Evolutionary conservation across 2,888 invertebrate species (phyloP), one percentile per base, ranked within the genome.

Genomic region (Melanargia galathea): DNA sequence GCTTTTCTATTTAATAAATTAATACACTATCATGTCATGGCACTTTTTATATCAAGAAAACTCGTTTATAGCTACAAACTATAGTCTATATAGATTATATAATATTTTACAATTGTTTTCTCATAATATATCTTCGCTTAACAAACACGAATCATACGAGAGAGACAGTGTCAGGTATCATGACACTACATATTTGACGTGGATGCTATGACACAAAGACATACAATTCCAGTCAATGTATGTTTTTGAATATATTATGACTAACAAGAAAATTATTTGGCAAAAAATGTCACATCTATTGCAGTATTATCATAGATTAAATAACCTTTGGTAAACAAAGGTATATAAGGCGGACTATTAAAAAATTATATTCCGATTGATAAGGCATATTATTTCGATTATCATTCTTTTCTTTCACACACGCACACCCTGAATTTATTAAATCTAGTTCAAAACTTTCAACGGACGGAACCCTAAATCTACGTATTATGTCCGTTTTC

Each of bases 391-490:
- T 35, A 52, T 43, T 11, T 40, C 5, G 8, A 40, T 55, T 40
- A 40, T 16, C n/a, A 40, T n/a, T n/a, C 16, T 24, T 49, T 38
- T 35, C 38, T 16, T 48, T 59, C 22, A 45, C 57, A n/a, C 13
- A 46, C 38, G 7, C 49, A 18, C 18, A 35, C 35, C 6, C 4
- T 26, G 43, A 18, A 13, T 7, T 7, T 38, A 43, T 43, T 60
- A 57, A 64, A 66, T 71, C 71, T 61, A 67, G 46, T 49, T 40
- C 46, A 22, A 71, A 69, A 72, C 69, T 62, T 63, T 73, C 70
- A 74, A 75, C 78, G 84, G 84, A 84, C 84, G 84, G 84, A 84
- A 75, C 75, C 75, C 78, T 77, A 75, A 72, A 73, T 22, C 75
- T 82, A 82, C 74, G 73, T 77, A 35, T 51, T n/a, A n/a, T n/a